Evolutionary conservation across 2,797 vertebrate genomes (phyloP).

Genomic region (Mormyrops boulengeri): DNA sequence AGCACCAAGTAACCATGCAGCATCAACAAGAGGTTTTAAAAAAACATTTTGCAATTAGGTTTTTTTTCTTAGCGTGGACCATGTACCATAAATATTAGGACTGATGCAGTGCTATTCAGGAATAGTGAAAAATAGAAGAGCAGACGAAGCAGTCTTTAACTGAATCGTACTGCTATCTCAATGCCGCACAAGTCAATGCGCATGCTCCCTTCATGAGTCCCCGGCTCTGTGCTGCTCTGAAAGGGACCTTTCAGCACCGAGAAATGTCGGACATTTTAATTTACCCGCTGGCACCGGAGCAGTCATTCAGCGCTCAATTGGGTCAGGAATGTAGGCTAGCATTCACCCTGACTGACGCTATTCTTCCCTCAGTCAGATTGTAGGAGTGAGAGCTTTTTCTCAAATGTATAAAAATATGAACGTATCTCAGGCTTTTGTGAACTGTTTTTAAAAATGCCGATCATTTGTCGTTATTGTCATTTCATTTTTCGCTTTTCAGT

Average conservation of each 20-base stretch:
- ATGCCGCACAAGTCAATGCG: background rate
- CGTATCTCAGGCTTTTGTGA: background rate
- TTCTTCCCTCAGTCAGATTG: background rate
- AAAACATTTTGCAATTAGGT: background rate
- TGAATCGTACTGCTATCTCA: background rate
- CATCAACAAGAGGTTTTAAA: background rate
- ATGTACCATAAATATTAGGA: background rate
- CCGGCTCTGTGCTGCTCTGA: background rate
- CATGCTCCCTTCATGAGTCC: background rate
- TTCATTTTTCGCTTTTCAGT: background rate
- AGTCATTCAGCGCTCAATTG: background rate
- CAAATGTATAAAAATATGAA: background rate
- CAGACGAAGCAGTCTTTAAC: background rate
- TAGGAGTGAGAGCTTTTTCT: background rate
- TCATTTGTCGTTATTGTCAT: background rate
- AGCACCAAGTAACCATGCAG: background rate
- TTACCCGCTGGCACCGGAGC: background rate
- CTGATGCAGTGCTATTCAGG: background rate
- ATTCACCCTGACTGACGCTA: background rate
- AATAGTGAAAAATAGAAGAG: background rate
- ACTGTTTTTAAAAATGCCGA: background rate
- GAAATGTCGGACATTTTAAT: conserved; percentile 1
- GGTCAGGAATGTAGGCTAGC: background rate
- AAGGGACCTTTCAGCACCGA: background rate
- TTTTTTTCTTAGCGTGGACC: background rate